Evolutionary conservation across 2,797 vertebrate genomes (phyloP).

Genomic region (Sebastolobus alascanus): DNA sequence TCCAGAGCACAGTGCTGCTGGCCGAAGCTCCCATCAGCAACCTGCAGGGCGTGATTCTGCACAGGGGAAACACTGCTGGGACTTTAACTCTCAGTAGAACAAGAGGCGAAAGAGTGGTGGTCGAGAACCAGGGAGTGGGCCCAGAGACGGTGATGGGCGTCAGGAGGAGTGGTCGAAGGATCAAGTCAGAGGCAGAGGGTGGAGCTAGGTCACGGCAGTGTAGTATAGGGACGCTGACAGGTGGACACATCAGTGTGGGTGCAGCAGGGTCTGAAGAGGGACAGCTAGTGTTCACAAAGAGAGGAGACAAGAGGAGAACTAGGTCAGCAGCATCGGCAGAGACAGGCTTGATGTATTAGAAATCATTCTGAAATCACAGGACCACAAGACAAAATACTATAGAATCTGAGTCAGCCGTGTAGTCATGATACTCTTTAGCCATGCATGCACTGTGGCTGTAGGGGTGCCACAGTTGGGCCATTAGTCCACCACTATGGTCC

Average conservation of each 20-base stretch:
- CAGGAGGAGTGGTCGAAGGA: background rate
- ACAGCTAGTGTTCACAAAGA: background rate
- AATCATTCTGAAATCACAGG: background rate
- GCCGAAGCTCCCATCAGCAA: constrained; percentile 10
- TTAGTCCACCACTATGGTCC: background rate
- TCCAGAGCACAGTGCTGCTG: constrained; percentile 65
- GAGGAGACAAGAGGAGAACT: background rate
- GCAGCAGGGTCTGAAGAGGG: background rate
- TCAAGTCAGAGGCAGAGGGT: constrained; percentile 1
- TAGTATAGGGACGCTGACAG: background rate
- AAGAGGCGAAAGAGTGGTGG: background rate
- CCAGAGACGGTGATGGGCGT: constrained; percentile 11
- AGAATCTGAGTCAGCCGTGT: too few relatives aligned
- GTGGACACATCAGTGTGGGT: background rate
- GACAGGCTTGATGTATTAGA: background rate
- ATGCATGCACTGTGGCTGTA: background rate
- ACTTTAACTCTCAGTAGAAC: background rate
- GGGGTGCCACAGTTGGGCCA: background rate
- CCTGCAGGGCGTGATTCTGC: constrained; percentile 21
- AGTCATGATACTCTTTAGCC: too few relatives aligned
- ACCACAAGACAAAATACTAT: background rate
- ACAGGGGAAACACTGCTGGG: background rate
- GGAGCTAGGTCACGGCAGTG: background rate
- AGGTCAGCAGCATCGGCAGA: background rate
- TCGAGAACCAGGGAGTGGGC: constrained; percentile 75